Evolutionary conservation across 2,888 invertebrate species (phyloP), one percentile per base, ranked within the genome.

Genomic region (Athalia rosae): DNA sequence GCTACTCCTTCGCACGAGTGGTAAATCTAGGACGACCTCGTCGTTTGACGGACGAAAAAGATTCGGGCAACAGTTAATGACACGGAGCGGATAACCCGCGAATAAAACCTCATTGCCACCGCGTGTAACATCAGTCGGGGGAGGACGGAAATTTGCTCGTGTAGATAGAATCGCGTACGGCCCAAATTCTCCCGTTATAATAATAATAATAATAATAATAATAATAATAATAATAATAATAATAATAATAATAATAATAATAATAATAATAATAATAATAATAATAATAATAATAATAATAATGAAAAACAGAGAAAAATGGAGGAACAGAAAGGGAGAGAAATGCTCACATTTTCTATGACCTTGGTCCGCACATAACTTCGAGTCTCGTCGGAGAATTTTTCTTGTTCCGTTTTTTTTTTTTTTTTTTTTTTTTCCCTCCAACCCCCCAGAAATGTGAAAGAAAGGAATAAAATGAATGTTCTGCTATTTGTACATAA

Each of bases 21-120:
- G 71, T 71, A 71, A 71, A 71, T n/a, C n/a, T 67, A 67, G 64
- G 64, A 50, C 71, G 58, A 56, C 58, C 56, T 9, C 45, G 6
- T 50, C 71, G 58, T 71, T 56, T 71, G 56, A 71, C 71, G 58
- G 71, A 58, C 45, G 71, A 71, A 71, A 28, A 71, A 71, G 71
- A 71, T 71, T 71, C 71, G 56, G 45, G 71, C 43, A 71, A 58
- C 58, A 58, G 56, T 71, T 71, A 71, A 58, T 45, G 58, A 71
- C 58, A 43, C 58, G 45, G 43, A 71, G 71, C 71, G 58, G 53
- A n/a, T n/a, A 53, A 41, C 71, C 45, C 28, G 58, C 56, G 50
- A 58, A 58, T 58, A 58, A 71, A 71, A 71, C 71, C 71, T 56
- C 56, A 43, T 48, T 71, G 45, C 45, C 71, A 43, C 13, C 15